phyloP scores from a whole-genome alignment of 2,888 invertebrate species.

The Cremastinae sp. region DNA sequence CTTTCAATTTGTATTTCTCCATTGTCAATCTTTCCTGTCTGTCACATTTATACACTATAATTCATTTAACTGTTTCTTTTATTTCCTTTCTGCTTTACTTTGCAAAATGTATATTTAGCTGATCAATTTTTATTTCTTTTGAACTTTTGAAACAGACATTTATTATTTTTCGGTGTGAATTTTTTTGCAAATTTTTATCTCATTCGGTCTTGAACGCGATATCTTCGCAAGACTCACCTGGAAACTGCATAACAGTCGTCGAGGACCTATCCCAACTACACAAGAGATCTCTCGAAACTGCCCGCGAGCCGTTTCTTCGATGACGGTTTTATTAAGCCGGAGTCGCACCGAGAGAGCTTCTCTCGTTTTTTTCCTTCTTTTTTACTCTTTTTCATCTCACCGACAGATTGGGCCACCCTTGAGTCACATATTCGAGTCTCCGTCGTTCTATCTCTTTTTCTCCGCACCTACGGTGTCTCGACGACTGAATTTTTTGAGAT shows the following conservation, averaged over 20 bases:
- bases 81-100: too few relatives aligned
- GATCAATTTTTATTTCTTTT: too few relatives aligned
- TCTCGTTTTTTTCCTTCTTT: constrained; percentile 9
- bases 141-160: too few relatives aligned
- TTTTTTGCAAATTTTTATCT: not conserved
- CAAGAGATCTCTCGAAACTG: constrained; percentile 18
- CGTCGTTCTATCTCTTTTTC: too few relatives aligned
- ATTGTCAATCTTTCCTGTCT: not conserved
- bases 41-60: too few relatives aligned
- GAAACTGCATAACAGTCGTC: constrained; percentile 15
- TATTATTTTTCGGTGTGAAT: too few relatives aligned
- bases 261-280: constrained; percentile 41
- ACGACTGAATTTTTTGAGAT: not conserved
- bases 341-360: not conserved
- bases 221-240: constrained; percentile 36
- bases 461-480: too few relatives aligned
- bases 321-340: constrained; percentile 47
- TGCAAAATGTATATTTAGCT: too few relatives aligned
- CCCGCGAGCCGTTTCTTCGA: constrained; percentile 38
- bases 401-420: constrained; percentile 13
- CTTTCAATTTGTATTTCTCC: too few relatives aligned
- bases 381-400: not conserved
- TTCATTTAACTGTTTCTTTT: too few relatives aligned
- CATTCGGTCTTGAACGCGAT: constrained; percentile 30
- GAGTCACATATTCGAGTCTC: not conserved